Conservation (phyloP, 2,113 vertebrate genomes). For the Myocastor coypus region DNA sequence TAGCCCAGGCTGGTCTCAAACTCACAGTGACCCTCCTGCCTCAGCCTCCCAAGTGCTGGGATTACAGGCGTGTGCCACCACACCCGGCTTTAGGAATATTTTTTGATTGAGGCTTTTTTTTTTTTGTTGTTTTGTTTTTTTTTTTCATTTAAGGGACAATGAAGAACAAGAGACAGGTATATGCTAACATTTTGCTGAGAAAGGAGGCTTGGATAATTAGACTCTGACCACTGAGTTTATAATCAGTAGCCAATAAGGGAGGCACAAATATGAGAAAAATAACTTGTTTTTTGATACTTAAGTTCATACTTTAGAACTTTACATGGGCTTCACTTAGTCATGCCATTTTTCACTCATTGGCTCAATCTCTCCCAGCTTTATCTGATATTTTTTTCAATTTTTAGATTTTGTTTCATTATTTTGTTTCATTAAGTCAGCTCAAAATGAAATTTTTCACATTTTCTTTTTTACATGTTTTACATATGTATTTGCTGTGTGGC, state of each 20-base stretch:
- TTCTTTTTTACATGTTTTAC: conserved; percentile 39
- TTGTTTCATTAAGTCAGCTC: neutral
- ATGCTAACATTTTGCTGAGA: conserved; percentile 42
- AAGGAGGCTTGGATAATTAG: neutral
- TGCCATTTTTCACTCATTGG: neutral
- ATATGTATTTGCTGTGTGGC: neutral
- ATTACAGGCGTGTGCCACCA: too few relatives aligned
- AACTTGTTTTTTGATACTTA: conserved; percentile 9
- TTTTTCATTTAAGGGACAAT: conserved; percentile 16
- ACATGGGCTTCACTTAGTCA: neutral
- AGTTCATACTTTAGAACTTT: conserved; percentile 54
- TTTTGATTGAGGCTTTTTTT: conserved; percentile 20
- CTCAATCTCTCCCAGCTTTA: neutral
- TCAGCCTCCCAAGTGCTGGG: too few relatives aligned
- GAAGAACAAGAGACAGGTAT: neutral
- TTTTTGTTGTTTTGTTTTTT: too few relatives aligned
- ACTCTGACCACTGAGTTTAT: neutral
- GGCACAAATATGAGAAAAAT: neutral
- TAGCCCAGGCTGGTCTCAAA: too few relatives aligned
- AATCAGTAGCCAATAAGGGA: neutral
- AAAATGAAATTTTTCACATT: conserved; percentile 40
- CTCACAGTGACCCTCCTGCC: too few relatives aligned
- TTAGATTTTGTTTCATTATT: conserved; percentile 30
- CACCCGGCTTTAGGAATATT: neutral
- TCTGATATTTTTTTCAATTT: conserved; percentile 48